A percentile compares a stretch with the other conserved stretches of the same genome.
Evolutionary conservation across 2,113 vertebrate species (phyloP).

Genomic region (Corythoichthys haematopterus): DNA sequence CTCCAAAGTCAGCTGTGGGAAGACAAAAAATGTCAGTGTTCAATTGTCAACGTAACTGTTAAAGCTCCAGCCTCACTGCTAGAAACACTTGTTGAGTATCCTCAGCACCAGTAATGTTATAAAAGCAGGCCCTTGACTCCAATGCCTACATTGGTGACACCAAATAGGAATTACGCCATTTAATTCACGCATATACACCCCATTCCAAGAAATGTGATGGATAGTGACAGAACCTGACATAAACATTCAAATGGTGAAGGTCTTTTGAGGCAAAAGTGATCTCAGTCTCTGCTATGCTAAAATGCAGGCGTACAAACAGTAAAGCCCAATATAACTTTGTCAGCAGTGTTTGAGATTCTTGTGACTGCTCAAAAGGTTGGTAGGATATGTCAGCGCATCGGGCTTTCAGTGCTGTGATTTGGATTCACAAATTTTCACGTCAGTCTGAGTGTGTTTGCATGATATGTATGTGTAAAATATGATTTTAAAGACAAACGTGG

Average conservation of each 20-base stretch:
- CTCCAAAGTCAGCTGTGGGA: constrained; percentile 90
- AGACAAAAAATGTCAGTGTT: constrained; percentile 16
- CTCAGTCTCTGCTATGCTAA: constrained; percentile 63
- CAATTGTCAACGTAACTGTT: constrained; percentile 44
- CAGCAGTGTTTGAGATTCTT: constrained; percentile 69
- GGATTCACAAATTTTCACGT: not conserved
- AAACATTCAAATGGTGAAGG: not conserved
- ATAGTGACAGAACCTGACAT: not conserved
- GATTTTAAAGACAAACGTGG: not conserved
- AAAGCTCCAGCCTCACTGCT: constrained; percentile 39
- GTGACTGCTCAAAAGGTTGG: constrained; percentile 34
- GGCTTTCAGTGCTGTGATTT: constrained; percentile 5
- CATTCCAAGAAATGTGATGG: not conserved
- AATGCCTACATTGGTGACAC: constrained; percentile 1
- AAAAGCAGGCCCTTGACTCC: constrained; percentile 32
- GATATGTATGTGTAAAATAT: not conserved
- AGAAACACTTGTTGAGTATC: constrained; percentile 49
- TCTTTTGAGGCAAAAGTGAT: constrained; percentile 57
- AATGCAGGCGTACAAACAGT: constrained; percentile 46
- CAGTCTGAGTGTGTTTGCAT: too few relatives aligned
- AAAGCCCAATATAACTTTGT: constrained; percentile 67
- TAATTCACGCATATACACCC: not conserved
- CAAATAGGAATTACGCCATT: constrained; percentile 13
- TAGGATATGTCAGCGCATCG: constrained; percentile 30
- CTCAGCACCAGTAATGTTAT: constrained; percentile 40